Conservation (phyloP, 2,888 invertebrate genomes). For the Drosophila planitibia region DNA sequence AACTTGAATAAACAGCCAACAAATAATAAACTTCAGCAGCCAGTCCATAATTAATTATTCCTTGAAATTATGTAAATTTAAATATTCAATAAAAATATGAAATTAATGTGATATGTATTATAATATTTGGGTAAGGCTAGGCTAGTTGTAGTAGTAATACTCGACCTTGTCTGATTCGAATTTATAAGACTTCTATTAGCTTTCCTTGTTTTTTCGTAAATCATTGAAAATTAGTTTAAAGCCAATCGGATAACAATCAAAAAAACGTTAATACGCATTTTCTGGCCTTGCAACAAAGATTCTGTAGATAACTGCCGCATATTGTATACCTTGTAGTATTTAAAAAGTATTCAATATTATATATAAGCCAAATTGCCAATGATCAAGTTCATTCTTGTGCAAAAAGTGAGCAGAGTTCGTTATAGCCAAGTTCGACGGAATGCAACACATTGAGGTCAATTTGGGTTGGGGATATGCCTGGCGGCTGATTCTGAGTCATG, state of each 20-base stretch:
- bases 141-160: neutral
- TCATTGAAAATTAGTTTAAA: neutral
- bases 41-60: neutral
- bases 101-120: neutral
- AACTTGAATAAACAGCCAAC: neutral
- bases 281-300: neutral
- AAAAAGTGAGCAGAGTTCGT: neutral
- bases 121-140: neutral
- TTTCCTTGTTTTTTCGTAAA: neutral
- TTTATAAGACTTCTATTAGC: neutral
- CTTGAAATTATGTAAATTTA: slow-evolving; percentile 2
- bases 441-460: slow-evolving; percentile 56
- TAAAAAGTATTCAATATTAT: neutral
- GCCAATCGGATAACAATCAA: neutral
- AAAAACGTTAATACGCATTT: neutral
- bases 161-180: neutral
- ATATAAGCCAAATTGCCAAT: neutral
- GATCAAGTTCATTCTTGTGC: neutral
- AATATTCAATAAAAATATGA: neutral
- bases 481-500: slow-evolving; percentile 61
- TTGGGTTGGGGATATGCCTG: slow-evolving; percentile 51
- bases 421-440: slow-evolving; percentile 20
- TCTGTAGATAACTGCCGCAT: neutral
- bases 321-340: neutral
- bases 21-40: neutral